These are phyloP conservation scores for human DNA, from an alignment of 2,113 vertebrate genomes.

Conservation along the genomic window DNA sequence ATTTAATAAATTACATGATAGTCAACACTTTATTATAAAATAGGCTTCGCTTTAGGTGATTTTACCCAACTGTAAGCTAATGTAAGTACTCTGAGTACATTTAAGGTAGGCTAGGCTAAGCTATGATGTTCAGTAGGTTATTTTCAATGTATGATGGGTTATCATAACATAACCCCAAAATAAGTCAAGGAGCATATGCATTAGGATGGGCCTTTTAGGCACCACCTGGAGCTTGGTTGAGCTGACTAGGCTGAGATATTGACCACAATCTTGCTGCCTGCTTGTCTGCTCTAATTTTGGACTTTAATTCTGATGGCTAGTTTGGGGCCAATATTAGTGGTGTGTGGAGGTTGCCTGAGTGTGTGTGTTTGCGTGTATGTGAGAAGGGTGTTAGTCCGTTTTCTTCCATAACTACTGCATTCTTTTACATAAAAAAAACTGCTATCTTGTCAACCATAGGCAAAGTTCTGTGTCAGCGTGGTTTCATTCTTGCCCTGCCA, in stretches of 20 bases:
- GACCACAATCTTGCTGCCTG: neutral
- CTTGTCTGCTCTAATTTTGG: neutral
- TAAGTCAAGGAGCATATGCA: neutral
- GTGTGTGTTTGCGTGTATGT: neutral
- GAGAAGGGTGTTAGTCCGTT: neutral
- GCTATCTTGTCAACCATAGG: neutral
- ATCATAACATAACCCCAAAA: neutral
- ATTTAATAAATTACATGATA: neutral
- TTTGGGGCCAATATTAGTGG: neutral
- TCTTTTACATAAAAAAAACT: neutral
- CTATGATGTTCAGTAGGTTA: neutral
- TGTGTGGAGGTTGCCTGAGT: neutral
- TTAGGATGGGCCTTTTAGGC: neutral
- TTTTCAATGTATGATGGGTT: neutral
- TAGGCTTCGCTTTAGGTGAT: neutral
- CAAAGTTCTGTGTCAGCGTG: neutral
- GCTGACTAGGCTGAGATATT: neutral
- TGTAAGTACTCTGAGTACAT: neutral
- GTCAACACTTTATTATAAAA: neutral
- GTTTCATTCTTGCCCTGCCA: neutral
- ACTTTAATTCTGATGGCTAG: conserved; percentile 6
- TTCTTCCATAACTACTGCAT: neutral
- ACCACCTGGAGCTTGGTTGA: neutral
- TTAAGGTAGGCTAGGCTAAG: neutral
- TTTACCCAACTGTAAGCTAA: neutral